A percentile compares a stretch with the other conserved stretches of the same genome.
phyloP scores from a whole-genome alignment of 1,140 invertebrate species.

The Pseudobourletiella spinata region DNA sequence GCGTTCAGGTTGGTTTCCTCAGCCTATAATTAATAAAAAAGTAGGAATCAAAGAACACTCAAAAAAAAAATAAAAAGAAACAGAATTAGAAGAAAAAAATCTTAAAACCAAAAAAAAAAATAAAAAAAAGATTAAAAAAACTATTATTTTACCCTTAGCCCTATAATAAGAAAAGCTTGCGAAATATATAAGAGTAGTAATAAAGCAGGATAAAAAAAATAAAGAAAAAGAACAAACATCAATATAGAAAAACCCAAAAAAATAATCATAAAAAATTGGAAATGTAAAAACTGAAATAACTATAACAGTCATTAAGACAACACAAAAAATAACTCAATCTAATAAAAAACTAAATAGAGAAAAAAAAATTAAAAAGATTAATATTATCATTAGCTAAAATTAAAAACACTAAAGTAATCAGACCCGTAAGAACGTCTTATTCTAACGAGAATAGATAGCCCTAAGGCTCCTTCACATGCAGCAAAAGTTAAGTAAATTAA shows the following conservation, averaged over 20 bases:
- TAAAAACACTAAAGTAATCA: slow-evolving; percentile 49
- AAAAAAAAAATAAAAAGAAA: slow-evolving; percentile 60
- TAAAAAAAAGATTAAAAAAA: slow-evolving; percentile 32
- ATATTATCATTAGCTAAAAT: slow-evolving; percentile 37
- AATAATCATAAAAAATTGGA: neutral
- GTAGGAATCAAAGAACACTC: slow-evolving; percentile 53
- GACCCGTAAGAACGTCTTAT: slow-evolving; percentile 49
- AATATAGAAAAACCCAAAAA: neutral
- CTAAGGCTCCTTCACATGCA: slow-evolving; percentile 50
- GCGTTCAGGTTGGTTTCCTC: slow-evolving; percentile 53
- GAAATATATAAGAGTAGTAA: neutral
- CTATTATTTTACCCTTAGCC: too few relatives aligned
- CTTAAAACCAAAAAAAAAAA: slow-evolving; percentile 49
- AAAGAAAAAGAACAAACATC: neutral
- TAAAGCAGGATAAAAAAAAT: neutral
- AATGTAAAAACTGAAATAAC: too few relatives aligned
- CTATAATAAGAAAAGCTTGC: neutral
- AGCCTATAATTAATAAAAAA: slow-evolving; percentile 54
- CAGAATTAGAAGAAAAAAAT: slow-evolving; percentile 49
- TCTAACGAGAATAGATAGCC: slow-evolving; percentile 48
- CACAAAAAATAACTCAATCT: neutral
- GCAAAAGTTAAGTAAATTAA: slow-evolving; percentile 51
- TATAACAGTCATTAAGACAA: too few relatives aligned
- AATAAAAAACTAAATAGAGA: too few relatives aligned
- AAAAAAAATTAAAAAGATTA: too few relatives aligned